Base-by-base conservation (phyloP, 2,888 invertebrate species). In the Dasysyrphus albostriatus region DNA sequence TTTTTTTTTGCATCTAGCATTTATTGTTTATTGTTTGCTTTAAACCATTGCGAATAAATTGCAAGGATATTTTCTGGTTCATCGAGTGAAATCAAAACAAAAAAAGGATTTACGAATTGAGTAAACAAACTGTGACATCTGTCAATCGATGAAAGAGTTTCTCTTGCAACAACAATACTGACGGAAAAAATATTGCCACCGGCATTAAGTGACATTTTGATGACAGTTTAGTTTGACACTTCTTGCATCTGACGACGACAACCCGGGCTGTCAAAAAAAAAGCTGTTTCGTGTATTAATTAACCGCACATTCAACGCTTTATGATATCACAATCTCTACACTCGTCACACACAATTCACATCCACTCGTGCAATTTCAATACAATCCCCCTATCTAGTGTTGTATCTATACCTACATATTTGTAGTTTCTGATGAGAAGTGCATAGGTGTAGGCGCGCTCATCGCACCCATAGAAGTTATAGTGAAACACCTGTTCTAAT, bases 401-500 rank as follows among this genome's bases (percentile, higher is more conserved):
- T 6, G 32, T 32, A 4, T 32, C 32, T 34, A n/a, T 12, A 5
- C 32, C 32, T 24, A 8, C 8, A 58, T 69, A 70, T 70, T 42
- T 37, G 61, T 67, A 83, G 58, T 67, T 73, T 61, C 8, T 12
- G 49, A 29, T 12, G 49, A 29, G 49, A 65, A 79, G 16, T 81
- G 77, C 69, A 82, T 78, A 54, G 29, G 76, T 82, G 82, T 82
- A 73, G 85, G 76, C 77, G 82, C 51, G 14, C 69, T 24, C 51
- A 67, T 34, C 51, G n/a, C 67, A 51, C 51, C 14, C 14, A 19
- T 69, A 39, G n/a, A 10, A 47, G 32, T 4, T 14, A 82, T 74
- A 75, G 83, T 69, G 61, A 83, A 82, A 87, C 87, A 87, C 83
- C 87, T 87, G 87, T 87, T 82, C 83, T 83, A 83, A 83, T 78